phyloP scores from a whole-genome alignment of 2,888 invertebrate species.

The Torymus texanus region DNA sequence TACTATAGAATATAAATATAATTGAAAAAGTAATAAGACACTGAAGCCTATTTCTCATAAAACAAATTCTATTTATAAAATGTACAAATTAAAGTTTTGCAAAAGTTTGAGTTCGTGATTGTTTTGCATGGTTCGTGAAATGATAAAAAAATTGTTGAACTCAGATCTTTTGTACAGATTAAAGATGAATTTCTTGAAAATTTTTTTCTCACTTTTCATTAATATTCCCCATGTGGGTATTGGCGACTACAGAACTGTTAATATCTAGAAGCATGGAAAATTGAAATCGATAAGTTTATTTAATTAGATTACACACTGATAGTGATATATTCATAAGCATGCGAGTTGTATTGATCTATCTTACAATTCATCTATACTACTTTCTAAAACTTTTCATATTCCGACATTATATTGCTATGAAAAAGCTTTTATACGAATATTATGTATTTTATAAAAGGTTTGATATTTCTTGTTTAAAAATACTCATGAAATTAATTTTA shows the following conservation, averaged over 20 bases:
- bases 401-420: conserved; percentile 35
- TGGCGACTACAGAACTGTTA: not conserved
- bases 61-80: not conserved
- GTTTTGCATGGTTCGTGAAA: no score
- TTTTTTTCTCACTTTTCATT: no score
- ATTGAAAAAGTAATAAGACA: no score
- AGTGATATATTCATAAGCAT: conserved; percentile 25
- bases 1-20: not conserved
- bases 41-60: conserved; percentile 15
- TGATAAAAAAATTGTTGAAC: no score
- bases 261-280: conserved; percentile 36
- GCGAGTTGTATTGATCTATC: conserved; percentile 14
- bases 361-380: conserved; percentile 3
- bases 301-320: not conserved
- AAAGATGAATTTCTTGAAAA: conserved; percentile 12
- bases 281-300: conserved; percentile 13
- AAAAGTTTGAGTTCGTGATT: no score
- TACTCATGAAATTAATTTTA: no score
- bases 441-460: no score
- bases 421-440: not conserved
- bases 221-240: no score
- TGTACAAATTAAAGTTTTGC: no score
- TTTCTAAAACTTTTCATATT: conserved; percentile 26
- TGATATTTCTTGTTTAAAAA: no score
- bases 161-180: not conserved